A percentile compares a stretch with the other conserved stretches of the same genome.
These are phyloP conservation scores for Hemiscyllium ocellatum DNA, from an alignment of 2,113 vertebrate genomes.

Conservation along the genomic window DNA sequence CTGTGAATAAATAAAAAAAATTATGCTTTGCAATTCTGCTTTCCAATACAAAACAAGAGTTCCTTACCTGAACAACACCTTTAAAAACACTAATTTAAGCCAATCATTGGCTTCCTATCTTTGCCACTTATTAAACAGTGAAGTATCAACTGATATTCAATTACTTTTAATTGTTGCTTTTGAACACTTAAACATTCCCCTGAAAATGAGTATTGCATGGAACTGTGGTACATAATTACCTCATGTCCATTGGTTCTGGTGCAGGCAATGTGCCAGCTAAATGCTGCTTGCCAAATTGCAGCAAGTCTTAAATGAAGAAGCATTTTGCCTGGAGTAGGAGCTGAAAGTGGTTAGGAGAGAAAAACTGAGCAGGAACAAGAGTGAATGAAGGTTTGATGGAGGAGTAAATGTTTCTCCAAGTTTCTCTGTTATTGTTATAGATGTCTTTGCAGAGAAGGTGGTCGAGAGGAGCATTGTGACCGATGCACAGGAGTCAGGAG, in stretches of 20 bases:
- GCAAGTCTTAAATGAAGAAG: background rate
- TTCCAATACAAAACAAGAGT: background rate
- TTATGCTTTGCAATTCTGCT: background rate
- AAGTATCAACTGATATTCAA: background rate
- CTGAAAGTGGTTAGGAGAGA: background rate
- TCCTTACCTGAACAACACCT: background rate
- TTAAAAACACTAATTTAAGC: background rate
- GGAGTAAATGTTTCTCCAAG: background rate
- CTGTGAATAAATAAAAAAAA: conserved; percentile 46
- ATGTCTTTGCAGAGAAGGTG: background rate
- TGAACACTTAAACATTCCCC: background rate
- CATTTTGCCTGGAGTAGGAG: background rate
- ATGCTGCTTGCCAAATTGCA: background rate
- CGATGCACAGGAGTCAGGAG: background rate
- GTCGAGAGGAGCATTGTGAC: background rate
- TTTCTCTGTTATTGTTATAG: background rate
- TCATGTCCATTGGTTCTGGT: background rate
- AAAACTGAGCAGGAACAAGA: background rate
- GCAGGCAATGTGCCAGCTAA: background rate
- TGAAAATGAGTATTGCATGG: background rate
- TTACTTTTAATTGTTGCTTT: background rate
- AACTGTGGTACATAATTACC: background rate
- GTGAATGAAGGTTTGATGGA: background rate
- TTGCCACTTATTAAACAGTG: background rate
- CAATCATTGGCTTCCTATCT: background rate